phyloP scores from a whole-genome alignment of 2,797 vertebrate species.

The Toxotes lorentzi region DNA sequence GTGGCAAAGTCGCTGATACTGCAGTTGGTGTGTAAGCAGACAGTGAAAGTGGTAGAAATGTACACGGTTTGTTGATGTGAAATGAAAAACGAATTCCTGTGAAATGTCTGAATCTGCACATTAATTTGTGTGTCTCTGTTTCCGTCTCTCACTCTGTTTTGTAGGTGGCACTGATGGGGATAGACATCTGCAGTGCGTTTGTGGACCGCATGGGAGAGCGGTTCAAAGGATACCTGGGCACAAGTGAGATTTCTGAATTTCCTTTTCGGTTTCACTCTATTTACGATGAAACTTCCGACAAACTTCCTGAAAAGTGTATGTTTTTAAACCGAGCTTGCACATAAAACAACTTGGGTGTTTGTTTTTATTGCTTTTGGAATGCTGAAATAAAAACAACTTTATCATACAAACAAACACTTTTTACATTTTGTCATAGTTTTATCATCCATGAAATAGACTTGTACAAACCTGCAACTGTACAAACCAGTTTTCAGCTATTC shows the following conservation, averaged over 20 bases:
- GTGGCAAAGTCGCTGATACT: too few relatives aligned
- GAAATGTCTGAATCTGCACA: background rate
- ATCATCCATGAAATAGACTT: background rate
- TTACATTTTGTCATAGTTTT: background rate
- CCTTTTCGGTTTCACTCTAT: background rate
- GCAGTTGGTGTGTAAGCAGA: background rate
- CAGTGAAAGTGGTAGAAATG: background rate
- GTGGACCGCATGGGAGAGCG: slow-evolving; percentile 91
- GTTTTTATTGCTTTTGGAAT: background rate
- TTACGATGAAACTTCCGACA: slow-evolving; percentile 1
- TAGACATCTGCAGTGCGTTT: slow-evolving; percentile 94
- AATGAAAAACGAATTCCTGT: background rate
- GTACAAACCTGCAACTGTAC: background rate
- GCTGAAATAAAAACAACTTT: background rate
- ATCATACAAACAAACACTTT: background rate
- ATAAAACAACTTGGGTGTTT: background rate
- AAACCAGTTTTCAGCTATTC: slow-evolving; percentile 9
- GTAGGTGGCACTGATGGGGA: slow-evolving; percentile 93
- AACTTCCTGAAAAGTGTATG: slow-evolving; percentile 2
- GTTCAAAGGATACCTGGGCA: slow-evolving; percentile 91
- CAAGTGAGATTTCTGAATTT: slow-evolving; percentile 86
- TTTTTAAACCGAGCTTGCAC: background rate
- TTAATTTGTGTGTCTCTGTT: slow-evolving; percentile 1
- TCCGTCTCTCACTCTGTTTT: slow-evolving; percentile 52
- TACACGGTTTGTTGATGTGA: background rate